phyloP scores from a whole-genome alignment of 2,113 vertebrate genomes.

The Asarcornis scutulata region DNA sequence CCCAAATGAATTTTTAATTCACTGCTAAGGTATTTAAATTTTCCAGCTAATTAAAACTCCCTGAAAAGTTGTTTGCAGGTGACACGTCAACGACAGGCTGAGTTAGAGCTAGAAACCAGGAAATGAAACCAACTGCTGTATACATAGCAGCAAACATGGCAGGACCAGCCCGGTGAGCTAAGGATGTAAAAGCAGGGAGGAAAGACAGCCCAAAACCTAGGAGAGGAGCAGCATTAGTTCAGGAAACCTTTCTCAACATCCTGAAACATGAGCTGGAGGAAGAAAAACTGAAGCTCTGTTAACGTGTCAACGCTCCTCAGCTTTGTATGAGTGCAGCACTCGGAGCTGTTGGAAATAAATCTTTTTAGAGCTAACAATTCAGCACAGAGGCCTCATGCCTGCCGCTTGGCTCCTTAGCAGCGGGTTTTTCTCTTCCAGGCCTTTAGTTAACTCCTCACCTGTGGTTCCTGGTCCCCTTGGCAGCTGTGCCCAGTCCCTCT shows the following conservation, averaged over 20 bases:
- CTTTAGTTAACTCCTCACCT: neutral
- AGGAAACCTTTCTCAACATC: neutral
- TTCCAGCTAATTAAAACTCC: constrained; percentile 16
- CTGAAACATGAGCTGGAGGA: too few relatives aligned
- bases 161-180: neutral
- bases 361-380: neutral
- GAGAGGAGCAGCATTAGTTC: accelerated
- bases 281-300: too few relatives aligned
- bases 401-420: neutral
- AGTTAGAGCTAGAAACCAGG: neutral
- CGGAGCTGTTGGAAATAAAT: neutral
- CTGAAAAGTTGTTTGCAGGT: neutral
- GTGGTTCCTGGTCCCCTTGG: neutral
- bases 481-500: neutral
- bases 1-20: neutral
- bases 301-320: neutral
- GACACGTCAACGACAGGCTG: neutral
- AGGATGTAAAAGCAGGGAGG: neutral
- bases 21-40: neutral
- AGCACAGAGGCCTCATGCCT: neutral
- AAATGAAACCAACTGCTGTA: neutral
- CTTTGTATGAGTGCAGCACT: neutral
- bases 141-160: neutral
- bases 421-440: neutral
- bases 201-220: neutral